Evolutionary conservation across 2,888 invertebrate genomes (phyloP), one percentile per base, ranked within the genome.

Genomic region (Cabera pusaria): DNA sequence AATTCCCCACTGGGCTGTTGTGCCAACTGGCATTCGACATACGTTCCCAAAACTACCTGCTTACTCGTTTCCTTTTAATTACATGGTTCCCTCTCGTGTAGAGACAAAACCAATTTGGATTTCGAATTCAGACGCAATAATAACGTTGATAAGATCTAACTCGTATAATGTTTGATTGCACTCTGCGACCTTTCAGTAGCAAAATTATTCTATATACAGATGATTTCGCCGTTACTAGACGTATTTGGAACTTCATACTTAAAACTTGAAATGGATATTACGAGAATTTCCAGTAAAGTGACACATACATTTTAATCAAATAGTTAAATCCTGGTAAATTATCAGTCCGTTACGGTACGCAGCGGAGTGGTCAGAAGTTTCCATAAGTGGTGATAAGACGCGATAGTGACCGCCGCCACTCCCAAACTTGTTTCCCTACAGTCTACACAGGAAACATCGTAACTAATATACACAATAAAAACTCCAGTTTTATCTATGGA

Each of bases 331-430:
- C 45, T 58, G 49, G n/a, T 50, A 59, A 52, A 58, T 62, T 45
- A 59, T 55, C 52, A 50, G 57, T 22, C 41, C 51, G 36, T 42
- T 51, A n/a, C n/a, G n/a, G n/a, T n/a, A 40, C 55, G 39, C 50
- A 49, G 55, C 61, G 39, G 40, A 69, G 64, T 66, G 70, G 65
- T 64, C 74, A 76, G 61, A 81, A 77, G 71, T 80, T 82, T 83
- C 81, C 83, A 77, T 55, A 37, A 72, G 67, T 66, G 43, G 63
- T 64, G 82, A 84, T 79, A 72, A 62, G 54, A 34, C 44, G 32
- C 44, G 58, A 70, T 70, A 65, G 45, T 45, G 21, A n/a, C 23
- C 20, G 16, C 37, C 41, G 54, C 56, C 64, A 47, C 62, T 63
- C 69, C 65, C 59, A 60, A 65, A 72, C 64, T 57, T 56, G 64